phyloP scores from a whole-genome alignment of 2,797 vertebrate species.

The Pseudochirops corinnae region DNA sequence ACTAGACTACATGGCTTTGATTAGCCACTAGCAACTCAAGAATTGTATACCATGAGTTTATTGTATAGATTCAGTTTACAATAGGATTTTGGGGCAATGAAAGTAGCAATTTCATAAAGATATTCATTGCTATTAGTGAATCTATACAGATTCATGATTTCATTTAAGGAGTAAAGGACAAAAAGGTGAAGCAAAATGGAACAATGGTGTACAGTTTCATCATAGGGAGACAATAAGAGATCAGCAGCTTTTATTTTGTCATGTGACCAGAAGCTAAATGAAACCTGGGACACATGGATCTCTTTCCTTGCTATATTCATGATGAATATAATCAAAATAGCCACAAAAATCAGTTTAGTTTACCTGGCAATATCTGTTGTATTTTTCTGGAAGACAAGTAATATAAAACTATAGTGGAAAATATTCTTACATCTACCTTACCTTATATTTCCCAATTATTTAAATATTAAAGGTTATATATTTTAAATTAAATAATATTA shows the following conservation, averaged over 20 bases:
- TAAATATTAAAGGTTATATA: conserved; percentile 57
- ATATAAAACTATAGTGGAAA: not conserved
- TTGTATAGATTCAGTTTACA: not conserved
- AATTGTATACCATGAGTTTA: not conserved
- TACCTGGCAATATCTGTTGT: not conserved
- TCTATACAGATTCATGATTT: not conserved
- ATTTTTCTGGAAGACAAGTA: not conserved
- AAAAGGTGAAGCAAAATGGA: not conserved
- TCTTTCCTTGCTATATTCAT: not conserved
- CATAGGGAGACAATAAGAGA: not conserved
- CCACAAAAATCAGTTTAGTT: not conserved
- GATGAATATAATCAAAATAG: not conserved
- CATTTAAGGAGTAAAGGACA: not conserved
- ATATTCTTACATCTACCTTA: conserved; percentile 49
- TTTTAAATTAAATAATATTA: conserved; percentile 44
- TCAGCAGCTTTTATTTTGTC: not conserved
- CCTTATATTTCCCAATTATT: conserved; percentile 45
- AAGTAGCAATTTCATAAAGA: not conserved
- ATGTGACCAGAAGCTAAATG: not conserved
- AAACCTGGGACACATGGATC: not conserved
- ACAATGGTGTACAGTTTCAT: not conserved
- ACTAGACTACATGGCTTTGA: not conserved
- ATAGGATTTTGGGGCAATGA: not conserved
- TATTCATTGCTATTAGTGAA: not conserved
- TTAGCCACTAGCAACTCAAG: not conserved